Base-by-base conservation (phyloP, 2,113 vertebrate species). In the Seriola rivoliana region DNA sequence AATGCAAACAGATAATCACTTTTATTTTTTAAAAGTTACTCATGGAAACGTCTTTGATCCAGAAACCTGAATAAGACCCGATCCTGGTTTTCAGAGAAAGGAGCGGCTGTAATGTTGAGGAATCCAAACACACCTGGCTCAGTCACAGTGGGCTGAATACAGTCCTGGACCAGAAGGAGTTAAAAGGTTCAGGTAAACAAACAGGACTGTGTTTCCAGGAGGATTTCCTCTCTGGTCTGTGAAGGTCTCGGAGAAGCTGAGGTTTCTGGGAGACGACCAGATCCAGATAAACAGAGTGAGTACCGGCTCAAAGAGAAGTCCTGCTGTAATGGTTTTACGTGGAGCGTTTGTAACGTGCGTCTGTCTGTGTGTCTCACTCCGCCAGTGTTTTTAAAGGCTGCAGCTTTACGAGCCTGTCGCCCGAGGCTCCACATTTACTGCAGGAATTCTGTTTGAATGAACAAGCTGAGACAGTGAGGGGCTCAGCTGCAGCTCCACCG, bases 391-490 rank as follows among this genome's bases (percentile, higher is more conserved):
- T 34, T 48, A 11, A 19, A 71, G 66, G 67, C 40, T 75, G 71
- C 68, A 78, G 74, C 67, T 87, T 87, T 78, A 85, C 7, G 72
- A 72, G 69, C 48, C 32, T 0, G 64, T 36, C 25, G 77, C 86
- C 81, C 0, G 5, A 75, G 80, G 81, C 82, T 65, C 44, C 74
- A n/a, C 69, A 59, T 80, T 85, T 80, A 80, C 64, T 71, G 75
- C 79, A 46, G 88, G 78, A 87, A 87, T 85, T 82, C 79, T 74
- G 82, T 87, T 82, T 85, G 78, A 71, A 58, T 50, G 78, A 80
- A 82, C 88, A 87, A 89, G 88, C 88, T 74, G 78, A 76, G 78
- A 76, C 88, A 81, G 63, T 5, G 78, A 81, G 81, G 76, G 58
- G 69, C 78, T 79, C 29, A 11, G 36, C 52, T n/a, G 2, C 52